Conservation (phyloP, 2,113 vertebrate genomes). For the Coturnix japonica region DNA sequence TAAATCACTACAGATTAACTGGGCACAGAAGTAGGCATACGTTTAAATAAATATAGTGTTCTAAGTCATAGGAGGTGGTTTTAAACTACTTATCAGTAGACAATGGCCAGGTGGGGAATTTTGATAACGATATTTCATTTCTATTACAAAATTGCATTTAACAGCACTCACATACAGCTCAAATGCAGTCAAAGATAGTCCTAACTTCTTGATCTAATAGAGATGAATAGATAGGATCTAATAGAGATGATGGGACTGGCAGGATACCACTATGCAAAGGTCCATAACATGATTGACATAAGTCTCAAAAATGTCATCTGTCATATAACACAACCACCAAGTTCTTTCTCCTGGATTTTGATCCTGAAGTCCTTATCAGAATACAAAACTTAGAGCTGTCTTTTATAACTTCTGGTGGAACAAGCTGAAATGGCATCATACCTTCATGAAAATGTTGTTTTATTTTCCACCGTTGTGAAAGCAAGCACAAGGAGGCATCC, state of each 20-base stretch:
- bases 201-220: not conserved
- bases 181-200: not conserved
- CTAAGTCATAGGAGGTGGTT: not conserved
- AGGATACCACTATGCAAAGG: not conserved
- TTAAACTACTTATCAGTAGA: not conserved
- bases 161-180: not conserved
- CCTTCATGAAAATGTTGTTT: not conserved
- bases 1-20: not conserved
- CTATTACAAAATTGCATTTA: not conserved
- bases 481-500: not conserved
- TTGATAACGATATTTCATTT: not conserved
- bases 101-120: not conserved
- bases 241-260: not conserved
- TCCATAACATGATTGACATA: not conserved
- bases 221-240: too few species aligned
- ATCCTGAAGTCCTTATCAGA: not conserved
- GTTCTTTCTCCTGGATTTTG: not conserved
- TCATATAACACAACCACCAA: not conserved
- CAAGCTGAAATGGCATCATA: not conserved
- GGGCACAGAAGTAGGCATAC: not conserved
- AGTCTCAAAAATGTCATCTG: not conserved
- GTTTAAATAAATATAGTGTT: not conserved
- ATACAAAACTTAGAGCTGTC: not conserved
- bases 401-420: not conserved
- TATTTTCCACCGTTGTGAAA: constrained; percentile 19